phyloP scores from a whole-genome alignment of 2,113 vertebrate species.

The Pituophis catenifer region DNA sequence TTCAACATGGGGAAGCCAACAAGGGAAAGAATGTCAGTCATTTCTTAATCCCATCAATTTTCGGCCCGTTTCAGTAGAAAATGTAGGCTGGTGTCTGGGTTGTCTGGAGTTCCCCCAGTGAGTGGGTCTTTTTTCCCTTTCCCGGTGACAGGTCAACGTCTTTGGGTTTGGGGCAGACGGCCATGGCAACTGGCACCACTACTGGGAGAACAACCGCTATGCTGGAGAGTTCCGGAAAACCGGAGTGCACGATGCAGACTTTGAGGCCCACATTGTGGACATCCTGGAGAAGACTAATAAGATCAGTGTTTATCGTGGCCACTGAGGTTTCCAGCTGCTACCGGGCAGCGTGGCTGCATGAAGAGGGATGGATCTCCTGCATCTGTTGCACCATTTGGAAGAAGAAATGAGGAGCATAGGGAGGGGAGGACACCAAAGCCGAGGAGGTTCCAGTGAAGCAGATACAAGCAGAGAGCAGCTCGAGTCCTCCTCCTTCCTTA shows the following conservation, averaged over 20 bases:
- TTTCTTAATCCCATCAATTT: not conserved
- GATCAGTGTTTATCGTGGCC: conserved; percentile 91
- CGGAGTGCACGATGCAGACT: conserved; percentile 93
- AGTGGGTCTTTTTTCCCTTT: not conserved
- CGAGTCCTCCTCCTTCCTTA: not conserved
- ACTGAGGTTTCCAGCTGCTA: conserved; percentile 65
- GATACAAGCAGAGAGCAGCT: not conserved
- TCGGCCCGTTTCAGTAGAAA: not conserved
- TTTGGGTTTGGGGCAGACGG: conserved; percentile 95
- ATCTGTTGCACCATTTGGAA: conserved; percentile 1
- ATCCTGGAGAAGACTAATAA: conserved; percentile 86
- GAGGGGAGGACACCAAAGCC: not conserved
- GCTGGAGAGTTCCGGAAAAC: conserved; percentile 96
- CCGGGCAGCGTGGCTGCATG: not conserved
- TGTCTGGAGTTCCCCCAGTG: not conserved
- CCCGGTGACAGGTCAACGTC: conserved; percentile 83
- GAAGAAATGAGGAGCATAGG: not conserved
- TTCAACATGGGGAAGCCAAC: not conserved
- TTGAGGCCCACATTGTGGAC: conserved; percentile 91
- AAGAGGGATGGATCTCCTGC: not conserved
- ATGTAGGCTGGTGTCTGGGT: not conserved
- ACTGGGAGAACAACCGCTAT: conserved; percentile 98
- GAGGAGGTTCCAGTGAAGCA: not conserved
- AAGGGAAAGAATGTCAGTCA: not conserved
- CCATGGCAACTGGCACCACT: conserved; percentile 97